Conservation (phyloP, 1,140 invertebrate genomes). For the Drosophila yakuba region DNA sequence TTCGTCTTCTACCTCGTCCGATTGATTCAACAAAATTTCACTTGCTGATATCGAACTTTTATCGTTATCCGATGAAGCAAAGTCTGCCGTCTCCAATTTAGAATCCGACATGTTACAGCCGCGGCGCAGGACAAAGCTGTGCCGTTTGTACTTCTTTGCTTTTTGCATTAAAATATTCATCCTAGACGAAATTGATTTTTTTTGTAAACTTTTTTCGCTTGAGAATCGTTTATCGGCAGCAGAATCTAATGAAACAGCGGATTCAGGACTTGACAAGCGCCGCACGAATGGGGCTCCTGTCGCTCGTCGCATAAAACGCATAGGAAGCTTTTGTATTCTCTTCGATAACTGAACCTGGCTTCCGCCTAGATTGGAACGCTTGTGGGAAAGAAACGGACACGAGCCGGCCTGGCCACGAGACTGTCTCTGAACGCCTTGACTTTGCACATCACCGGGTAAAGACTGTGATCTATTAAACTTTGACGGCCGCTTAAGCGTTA, state of each 20-base stretch:
- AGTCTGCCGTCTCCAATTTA: slow-evolving; percentile 55
- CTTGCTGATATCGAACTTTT: slow-evolving; percentile 42
- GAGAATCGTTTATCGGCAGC: slow-evolving; percentile 20
- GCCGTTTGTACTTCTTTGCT: slow-evolving; percentile 77
- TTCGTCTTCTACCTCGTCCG: slow-evolving; percentile 1
- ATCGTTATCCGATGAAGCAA: slow-evolving; percentile 71
- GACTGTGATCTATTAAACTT: slow-evolving; percentile 92
- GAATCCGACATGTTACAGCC: slow-evolving; percentile 67
- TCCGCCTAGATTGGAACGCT: slow-evolving; percentile 31
- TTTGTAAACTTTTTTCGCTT: slow-evolving; percentile 13
- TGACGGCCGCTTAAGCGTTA: slow-evolving; percentile 87
- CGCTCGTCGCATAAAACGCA: slow-evolving; percentile 53
- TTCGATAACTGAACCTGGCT: slow-evolving; percentile 60
- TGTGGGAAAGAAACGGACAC: slow-evolving; percentile 51
- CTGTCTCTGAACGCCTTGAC: slow-evolving; percentile 47
- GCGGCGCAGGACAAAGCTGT: slow-evolving; percentile 65
- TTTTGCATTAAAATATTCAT: slow-evolving; percentile 79
- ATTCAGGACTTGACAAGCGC: slow-evolving; percentile 21
- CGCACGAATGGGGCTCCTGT: slow-evolving; percentile 18
- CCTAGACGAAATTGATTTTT: slow-evolving; percentile 67
- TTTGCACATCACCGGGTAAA: slow-evolving; percentile 88
- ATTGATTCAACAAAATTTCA: slow-evolving; percentile 2
- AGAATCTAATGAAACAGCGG: slow-evolving; percentile 31
- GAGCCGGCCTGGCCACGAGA: slow-evolving; percentile 62
- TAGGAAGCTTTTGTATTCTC: slow-evolving; percentile 63